Evolutionary conservation across 2,888 invertebrate genomes (phyloP).

Genomic region (Corbicula japonica): DNA sequence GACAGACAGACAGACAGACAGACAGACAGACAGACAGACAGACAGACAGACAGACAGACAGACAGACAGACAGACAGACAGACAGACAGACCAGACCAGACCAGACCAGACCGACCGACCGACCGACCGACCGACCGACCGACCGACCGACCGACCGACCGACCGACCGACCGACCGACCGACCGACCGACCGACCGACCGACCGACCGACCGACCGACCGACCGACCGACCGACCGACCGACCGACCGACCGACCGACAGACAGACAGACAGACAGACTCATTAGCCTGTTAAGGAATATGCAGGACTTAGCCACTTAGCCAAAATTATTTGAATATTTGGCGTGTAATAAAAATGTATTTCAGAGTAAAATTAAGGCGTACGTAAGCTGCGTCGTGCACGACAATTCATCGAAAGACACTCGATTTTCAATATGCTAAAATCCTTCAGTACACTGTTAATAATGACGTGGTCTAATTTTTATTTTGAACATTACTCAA

Average conservation of each 20-base stretch:
- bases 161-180: not conserved
- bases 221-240: not conserved
- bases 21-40: slow-evolving; percentile 4
- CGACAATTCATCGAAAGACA: too few species aligned
- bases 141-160: not conserved
- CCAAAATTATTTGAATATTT: too few species aligned
- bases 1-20: slow-evolving; percentile 4
- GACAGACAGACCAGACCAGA: not conserved
- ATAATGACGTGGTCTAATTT: too few species aligned
- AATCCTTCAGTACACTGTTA: too few species aligned
- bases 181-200: not conserved
- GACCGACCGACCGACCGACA: not conserved
- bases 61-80: not conserved
- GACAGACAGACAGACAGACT: slow-evolving; percentile 4
- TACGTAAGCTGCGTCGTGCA: too few species aligned
- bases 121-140: not conserved
- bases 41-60: slow-evolving; percentile 4
- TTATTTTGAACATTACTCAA: too few species aligned
- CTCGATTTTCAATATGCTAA: too few species aligned
- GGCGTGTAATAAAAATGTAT: too few species aligned
- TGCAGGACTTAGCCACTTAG: too few species aligned
- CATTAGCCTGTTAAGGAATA: too few species aligned
- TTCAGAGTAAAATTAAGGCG: too few species aligned
- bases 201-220: not conserved
- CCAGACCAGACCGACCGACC: not conserved